Evolutionary conservation across 2,113 vertebrate genomes (phyloP).

Genomic region (Microtus pennsylvanicus): DNA sequence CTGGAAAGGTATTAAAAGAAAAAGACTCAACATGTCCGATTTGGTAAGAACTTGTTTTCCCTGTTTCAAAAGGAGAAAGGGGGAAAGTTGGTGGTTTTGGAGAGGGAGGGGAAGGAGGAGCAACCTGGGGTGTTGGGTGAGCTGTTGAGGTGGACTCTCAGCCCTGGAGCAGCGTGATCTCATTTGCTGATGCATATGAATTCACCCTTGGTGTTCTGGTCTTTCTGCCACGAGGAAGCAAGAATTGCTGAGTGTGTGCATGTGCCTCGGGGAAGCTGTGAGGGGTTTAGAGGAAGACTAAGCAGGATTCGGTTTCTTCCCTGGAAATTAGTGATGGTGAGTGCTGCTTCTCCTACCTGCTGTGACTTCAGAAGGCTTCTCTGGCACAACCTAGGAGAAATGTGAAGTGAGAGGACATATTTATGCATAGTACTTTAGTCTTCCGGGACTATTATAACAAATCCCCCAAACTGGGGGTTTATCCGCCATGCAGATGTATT

Average conservation of each 20-base stretch:
- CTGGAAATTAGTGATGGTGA: neutral
- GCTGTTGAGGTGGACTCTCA: slow-evolving; percentile 2
- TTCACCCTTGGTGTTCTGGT: slow-evolving; percentile 36
- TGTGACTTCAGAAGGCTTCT: slow-evolving; percentile 1
- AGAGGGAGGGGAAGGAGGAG: neutral
- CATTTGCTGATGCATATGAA: slow-evolving; percentile 27
- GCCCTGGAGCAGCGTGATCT: slow-evolving; percentile 54
- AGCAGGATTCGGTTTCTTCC: slow-evolving; percentile 24
- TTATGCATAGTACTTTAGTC: neutral
- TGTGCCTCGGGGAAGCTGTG: slow-evolving; percentile 36
- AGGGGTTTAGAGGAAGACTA: slow-evolving; percentile 23
- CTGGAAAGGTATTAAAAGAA: neutral
- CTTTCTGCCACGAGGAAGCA: neutral
- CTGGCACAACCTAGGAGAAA: neutral
- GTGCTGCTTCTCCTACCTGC: neutral
- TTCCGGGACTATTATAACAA: neutral
- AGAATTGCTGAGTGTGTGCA: slow-evolving; percentile 20
- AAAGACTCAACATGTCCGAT: slow-evolving; percentile 33
- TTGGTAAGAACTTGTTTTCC: slow-evolving; percentile 34
- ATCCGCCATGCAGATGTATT: neutral
- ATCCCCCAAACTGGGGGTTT: neutral
- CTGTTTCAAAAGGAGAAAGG: neutral
- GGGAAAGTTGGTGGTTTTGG: slow-evolving; percentile 20
- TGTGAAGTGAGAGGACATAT: neutral
- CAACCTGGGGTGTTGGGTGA: neutral